A percentile compares a stretch with the other conserved stretches of the same genome.
These are phyloP conservation scores for Linnaemya tessellans DNA, from an alignment of 2,888 invertebrate species.

Conservation along the genomic window DNA sequence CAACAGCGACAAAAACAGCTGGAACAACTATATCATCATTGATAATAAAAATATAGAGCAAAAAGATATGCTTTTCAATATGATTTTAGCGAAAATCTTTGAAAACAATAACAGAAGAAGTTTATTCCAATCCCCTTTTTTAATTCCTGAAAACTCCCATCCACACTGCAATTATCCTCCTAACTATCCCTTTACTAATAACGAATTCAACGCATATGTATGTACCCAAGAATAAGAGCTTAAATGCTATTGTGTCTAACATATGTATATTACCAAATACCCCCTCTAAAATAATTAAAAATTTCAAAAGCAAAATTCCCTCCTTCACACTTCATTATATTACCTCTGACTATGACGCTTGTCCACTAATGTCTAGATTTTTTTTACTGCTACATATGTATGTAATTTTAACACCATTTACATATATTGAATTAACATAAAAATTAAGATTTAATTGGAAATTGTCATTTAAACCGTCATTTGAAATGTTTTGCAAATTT, in stretches of 20 bases:
- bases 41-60: constrained; percentile 69
- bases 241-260: constrained; percentile 66
- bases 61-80: constrained; percentile 42
- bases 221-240: background rate
- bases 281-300: background rate
- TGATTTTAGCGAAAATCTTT: constrained; percentile 62
- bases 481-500: constrained; percentile 66
- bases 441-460: constrained; percentile 65
- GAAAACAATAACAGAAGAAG: constrained; percentile 64
- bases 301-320: constrained; percentile 3
- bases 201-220: background rate
- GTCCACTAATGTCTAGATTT: constrained; percentile 48
- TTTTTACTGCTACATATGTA: constrained; percentile 40
- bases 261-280: constrained; percentile 27
- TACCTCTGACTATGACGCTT: constrained; percentile 44
- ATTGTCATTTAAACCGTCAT: constrained; percentile 70
- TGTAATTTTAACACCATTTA: constrained; percentile 50
- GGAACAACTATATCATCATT: constrained; percentile 83
- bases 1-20: constrained; percentile 80
- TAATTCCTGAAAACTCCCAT: background rate
- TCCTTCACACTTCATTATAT: constrained; percentile 3
- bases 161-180: constrained; percentile 14
- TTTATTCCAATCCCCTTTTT: constrained; percentile 42
- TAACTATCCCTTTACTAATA: background rate
- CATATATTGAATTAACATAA: constrained; percentile 41